A percentile compares a stretch with the other conserved stretches of the same genome.
Evolutionary conservation across 1,140 invertebrate genomes (phyloP).

Genomic region (Amyelois transitella): DNA sequence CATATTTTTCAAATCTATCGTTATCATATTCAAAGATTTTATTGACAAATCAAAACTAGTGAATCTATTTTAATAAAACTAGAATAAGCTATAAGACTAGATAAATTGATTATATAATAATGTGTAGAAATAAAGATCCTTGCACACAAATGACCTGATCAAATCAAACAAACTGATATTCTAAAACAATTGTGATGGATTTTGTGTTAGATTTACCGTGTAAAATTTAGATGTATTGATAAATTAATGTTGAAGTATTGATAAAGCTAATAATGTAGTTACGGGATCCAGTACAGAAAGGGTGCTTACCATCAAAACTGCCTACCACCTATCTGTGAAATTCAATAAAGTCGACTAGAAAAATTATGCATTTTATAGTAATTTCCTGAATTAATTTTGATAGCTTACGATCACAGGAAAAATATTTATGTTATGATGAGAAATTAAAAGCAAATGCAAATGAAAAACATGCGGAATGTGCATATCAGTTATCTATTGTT

Average conservation of each 20-base stretch:
- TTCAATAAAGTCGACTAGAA: no score
- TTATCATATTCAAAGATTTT: slow-evolving; percentile 68
- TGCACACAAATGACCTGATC: slow-evolving; percentile 38
- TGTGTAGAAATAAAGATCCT: slow-evolving; percentile 19
- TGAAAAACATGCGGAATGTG: no score
- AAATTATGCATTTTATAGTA: no score
- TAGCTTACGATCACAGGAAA: no score
- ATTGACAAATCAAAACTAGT: slow-evolving; percentile 58
- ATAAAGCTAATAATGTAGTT: background rate
- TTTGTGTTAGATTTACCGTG: slow-evolving; percentile 61
- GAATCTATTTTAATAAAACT: slow-evolving; percentile 56
- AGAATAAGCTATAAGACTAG: slow-evolving; percentile 14
- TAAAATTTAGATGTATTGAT: slow-evolving; percentile 31
- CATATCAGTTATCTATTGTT: no score
- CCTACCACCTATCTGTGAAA: background rate
- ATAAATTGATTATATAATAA: no score
- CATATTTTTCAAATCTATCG: slow-evolving; percentile 8
- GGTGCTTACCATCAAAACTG: background rate
- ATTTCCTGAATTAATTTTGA: no score
- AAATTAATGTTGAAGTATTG: slow-evolving; percentile 2
- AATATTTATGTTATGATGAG: no score
- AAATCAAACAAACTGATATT: slow-evolving; percentile 69
- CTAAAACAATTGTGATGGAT: slow-evolving; percentile 73
- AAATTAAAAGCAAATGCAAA: no score
- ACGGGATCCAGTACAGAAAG: background rate